phyloP scores from a whole-genome alignment of 2,888 invertebrate species.

The Heliconius sara region DNA sequence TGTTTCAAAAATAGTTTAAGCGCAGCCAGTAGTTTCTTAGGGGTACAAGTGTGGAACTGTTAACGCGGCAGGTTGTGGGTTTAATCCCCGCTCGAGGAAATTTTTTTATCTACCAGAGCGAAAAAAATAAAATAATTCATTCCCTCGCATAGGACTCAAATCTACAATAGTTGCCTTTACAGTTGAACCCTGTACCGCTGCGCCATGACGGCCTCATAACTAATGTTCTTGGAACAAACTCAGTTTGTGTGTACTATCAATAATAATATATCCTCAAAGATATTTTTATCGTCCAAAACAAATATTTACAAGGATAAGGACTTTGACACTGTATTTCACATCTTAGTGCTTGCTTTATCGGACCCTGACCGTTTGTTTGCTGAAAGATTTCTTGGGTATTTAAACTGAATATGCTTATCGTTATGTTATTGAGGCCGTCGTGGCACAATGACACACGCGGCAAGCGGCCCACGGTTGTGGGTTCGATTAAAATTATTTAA shows the following conservation, averaged over 20 bases:
- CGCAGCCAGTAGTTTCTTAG: too few species aligned
- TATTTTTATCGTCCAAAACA: background rate
- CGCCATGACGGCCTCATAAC: background rate
- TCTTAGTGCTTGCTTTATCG: conserved; percentile 10
- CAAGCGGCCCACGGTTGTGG: too few species aligned
- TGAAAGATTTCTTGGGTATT: background rate
- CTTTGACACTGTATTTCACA: conserved; percentile 13
- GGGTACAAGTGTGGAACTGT: too few species aligned
- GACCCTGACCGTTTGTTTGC: conserved; percentile 15
- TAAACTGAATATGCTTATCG: background rate
- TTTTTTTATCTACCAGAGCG: background rate
- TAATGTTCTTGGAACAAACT: background rate
- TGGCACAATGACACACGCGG: background rate
- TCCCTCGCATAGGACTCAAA: background rate
- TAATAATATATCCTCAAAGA: background rate
- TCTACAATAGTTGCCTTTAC: background rate
- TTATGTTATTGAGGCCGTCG: background rate
- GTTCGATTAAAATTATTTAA: background rate
- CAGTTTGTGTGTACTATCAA: background rate
- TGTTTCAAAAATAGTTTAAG: background rate
- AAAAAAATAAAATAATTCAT: background rate
- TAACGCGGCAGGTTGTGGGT: too few species aligned
- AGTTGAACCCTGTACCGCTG: background rate
- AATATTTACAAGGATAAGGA: conserved; percentile 14
- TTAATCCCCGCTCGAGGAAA: too few species aligned